Percentiles rank a stretch among this genome's conserved stretches.
These are phyloP conservation scores for Gryon sp. DNA, from an alignment of 1,140 invertebrate species.

Conservation along the genomic window DNA sequence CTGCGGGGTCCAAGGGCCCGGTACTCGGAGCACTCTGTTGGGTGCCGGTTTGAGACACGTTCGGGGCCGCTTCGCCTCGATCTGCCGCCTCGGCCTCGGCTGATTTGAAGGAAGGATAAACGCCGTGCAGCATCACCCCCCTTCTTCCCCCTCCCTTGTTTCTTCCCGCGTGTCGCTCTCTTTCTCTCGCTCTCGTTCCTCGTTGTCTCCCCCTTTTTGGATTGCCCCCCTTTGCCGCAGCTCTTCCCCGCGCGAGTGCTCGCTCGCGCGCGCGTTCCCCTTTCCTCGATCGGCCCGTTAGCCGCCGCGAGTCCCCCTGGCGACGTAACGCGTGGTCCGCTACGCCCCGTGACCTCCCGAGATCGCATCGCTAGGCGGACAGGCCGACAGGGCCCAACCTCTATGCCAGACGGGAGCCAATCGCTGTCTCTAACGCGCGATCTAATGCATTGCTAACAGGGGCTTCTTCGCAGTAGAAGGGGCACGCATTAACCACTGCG, in stretches of 20 bases:
- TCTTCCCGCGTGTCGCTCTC: constrained; percentile 49
- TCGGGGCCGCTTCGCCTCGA: constrained; percentile 70
- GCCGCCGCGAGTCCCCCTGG: constrained; percentile 31
- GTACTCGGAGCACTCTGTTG: constrained; percentile 65
- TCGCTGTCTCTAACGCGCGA: constrained; percentile 74
- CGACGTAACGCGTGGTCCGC: constrained; percentile 57
- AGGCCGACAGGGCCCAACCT: constrained; percentile 74
- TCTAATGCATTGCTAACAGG: constrained; percentile 70
- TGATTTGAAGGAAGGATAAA: constrained; percentile 67
- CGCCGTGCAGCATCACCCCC: constrained; percentile 58
- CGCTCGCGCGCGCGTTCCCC: constrained; percentile 25
- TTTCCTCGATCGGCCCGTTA: constrained; percentile 16
- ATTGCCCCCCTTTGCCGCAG: no score
- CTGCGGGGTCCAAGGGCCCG: constrained; percentile 65
- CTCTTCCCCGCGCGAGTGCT: no score
- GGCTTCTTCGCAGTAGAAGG: constrained; percentile 35
- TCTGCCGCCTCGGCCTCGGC: constrained; percentile 58
- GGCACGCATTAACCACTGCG: constrained; percentile 42
- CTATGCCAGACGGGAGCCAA: constrained; percentile 73
- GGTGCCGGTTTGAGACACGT: constrained; percentile 72
- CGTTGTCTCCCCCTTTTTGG: constrained; percentile 21
- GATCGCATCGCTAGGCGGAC: constrained; percentile 68
- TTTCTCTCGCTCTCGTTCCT: constrained; percentile 51
- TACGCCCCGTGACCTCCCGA: constrained; percentile 69
- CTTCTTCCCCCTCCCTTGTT: no score